Conservation (phyloP, 1,140 invertebrate species). For the Lamellibrachia luymesi region DNA sequence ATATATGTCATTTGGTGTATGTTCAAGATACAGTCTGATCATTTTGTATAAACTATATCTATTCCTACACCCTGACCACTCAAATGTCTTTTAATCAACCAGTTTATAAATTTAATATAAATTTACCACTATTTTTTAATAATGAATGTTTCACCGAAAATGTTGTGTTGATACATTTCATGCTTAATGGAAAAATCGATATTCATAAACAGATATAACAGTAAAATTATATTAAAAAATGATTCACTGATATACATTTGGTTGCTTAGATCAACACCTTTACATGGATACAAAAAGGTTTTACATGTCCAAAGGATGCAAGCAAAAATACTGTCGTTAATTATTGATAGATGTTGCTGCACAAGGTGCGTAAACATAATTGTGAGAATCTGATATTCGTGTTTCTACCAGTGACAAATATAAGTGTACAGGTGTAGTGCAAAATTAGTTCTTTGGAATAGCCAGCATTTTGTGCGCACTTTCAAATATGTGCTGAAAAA, state of each 20-base stretch:
- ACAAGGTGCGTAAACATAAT: not conserved
- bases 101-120: too few relatives aligned
- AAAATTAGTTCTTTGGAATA: not conserved
- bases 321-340: not conserved
- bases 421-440: not conserved
- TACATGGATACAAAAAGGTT: not conserved
- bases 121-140: too few relatives aligned
- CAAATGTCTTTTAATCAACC: too few relatives aligned
- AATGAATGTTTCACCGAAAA: too few relatives aligned
- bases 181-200: too few relatives aligned
- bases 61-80: too few relatives aligned
- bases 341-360: not conserved
- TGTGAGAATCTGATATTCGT: not conserved
- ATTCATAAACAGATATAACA: too few relatives aligned
- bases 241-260: too few relatives aligned
- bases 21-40: not conserved
- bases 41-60: too few relatives aligned
- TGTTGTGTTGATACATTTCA: too few relatives aligned
- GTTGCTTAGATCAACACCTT: not conserved
- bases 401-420: not conserved
- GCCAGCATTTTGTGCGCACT: not conserved
- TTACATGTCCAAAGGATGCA: not conserved
- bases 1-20: not conserved
- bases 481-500: not conserved
- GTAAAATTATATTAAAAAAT: too few relatives aligned